These are phyloP conservation scores for Eleginops maclovinus DNA, from an alignment of 2,113 vertebrate genomes.

Conservation along the genomic window DNA sequence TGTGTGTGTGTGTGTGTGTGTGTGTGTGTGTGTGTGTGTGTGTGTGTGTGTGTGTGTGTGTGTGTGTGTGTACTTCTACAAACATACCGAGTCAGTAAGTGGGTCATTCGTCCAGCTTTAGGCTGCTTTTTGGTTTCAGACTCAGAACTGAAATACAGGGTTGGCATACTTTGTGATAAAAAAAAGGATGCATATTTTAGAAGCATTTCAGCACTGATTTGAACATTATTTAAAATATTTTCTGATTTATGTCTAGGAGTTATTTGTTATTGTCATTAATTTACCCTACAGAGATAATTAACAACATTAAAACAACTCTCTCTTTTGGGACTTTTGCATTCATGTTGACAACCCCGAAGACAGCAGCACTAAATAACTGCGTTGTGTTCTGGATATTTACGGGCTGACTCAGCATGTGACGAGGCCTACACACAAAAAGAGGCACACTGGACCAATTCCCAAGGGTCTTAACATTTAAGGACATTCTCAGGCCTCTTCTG, in stretches of 20 bases:
- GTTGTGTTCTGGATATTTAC: neutral
- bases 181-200: neutral
- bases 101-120: conserved; percentile 49
- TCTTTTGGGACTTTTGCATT: neutral
- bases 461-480: neutral
- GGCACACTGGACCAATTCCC: neutral
- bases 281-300: neutral
- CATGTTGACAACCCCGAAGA: neutral
- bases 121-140: conserved; percentile 7
- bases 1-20: too few relatives aligned
- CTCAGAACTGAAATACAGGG: neutral
- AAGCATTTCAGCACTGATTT: neutral
- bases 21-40: too few relatives aligned
- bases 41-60: too few relatives aligned
- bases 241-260: neutral
- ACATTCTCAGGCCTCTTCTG: neutral
- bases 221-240: neutral
- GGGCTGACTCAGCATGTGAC: neutral
- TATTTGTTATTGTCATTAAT: neutral
- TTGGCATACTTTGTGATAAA: neutral
- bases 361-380: neutral
- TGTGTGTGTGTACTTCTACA: too few relatives aligned
- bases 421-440: neutral
- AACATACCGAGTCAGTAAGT: too few relatives aligned
- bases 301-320: neutral